Conservation (phyloP, 1,140 invertebrate genomes). For the Penaeus indicus region DNA sequence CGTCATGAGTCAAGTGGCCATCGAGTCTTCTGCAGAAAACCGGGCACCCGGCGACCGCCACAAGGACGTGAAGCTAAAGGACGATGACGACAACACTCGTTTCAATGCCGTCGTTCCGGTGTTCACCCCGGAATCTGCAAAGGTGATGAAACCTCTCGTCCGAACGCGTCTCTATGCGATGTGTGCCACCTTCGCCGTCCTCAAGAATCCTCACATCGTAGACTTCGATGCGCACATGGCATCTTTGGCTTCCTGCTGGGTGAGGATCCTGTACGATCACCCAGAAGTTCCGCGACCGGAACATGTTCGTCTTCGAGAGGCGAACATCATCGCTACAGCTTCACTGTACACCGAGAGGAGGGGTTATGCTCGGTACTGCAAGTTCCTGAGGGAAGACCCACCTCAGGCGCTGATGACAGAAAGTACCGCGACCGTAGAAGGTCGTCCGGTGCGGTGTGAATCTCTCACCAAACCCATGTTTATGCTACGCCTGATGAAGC, state of each 20-base stretch:
- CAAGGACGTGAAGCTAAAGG: constrained; percentile 48
- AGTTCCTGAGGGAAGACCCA: constrained; percentile 32
- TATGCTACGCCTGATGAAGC: constrained; percentile 25
- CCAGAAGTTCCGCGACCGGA: constrained; percentile 38
- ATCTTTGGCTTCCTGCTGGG: constrained; percentile 51
- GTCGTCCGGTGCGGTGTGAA: constrained; percentile 49
- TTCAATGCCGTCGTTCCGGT: constrained; percentile 61
- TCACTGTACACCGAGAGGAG: constrained; percentile 37
- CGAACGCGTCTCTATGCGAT: constrained; percentile 52
- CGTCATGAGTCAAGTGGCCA: constrained; percentile 45
- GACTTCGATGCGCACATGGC: constrained; percentile 59
- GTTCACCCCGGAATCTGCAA: constrained; percentile 34
- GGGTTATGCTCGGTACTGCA: constrained; percentile 33
- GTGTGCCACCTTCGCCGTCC: constrained; percentile 56
- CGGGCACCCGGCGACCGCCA: not conserved
- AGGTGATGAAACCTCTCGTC: constrained; percentile 40
- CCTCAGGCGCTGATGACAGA: constrained; percentile 61
- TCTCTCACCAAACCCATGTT: constrained; percentile 60
- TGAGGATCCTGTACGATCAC: constrained; percentile 45
- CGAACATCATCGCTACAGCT: constrained; percentile 42
- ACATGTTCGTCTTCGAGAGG: constrained; percentile 22
- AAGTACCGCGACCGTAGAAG: constrained; percentile 18
- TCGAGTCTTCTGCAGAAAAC: constrained; percentile 24
- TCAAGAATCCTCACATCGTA: constrained; percentile 59
- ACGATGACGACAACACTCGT: constrained; percentile 35